Base-by-base conservation (phyloP, 2,113 vertebrate species). In the Zosterops lateralis region DNA sequence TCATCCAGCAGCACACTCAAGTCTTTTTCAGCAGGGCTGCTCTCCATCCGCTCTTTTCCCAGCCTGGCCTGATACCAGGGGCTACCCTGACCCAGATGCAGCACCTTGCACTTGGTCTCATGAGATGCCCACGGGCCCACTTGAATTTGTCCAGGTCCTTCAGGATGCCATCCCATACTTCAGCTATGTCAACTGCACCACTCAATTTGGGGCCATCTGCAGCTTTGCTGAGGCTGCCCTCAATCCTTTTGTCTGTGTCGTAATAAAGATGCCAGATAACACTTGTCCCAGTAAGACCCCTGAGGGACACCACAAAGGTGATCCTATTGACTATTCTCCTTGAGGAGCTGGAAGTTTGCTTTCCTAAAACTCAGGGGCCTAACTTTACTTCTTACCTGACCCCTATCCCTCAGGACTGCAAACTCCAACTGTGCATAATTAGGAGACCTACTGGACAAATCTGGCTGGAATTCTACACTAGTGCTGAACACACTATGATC, bases 1-100 rank as follows among this genome's bases (percentile, higher is more conserved):
- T 48, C 62, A 32, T 0, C 2, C 31, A 58, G 5, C 58, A 26
- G 31, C 29, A 75, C 0, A 6, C 25, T 12, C 26, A 57, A 22
- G 4, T 0, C 44, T 10, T 62, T 81, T 32, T 17, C 0, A 0
- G 7, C 26, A 70, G 31, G 17, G 14, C 31, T 6, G 17, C 1
- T 42, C 34, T 48, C 1, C 0, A 10, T 47, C 20, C 31, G 24
- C 3, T 42, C 34, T 17, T 40, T 8, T 17, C 5, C 4, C 42
- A 87, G 34, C 4, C 57, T 42, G 3, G 1, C 7, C 6, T 56
- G 31, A 42, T 26, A 31, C 17, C 1, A 7, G 42, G 25, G 7
- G 7, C 10, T 71, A 13, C 14, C 25, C 57, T 31, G 17, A 77
- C 18, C 12, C 18, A 17, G 3, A 5, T 34, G 40, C 24, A 56